phyloP scores from a whole-genome alignment of 2,888 invertebrate genomes.

The Nephrotoma guestfalica region DNA sequence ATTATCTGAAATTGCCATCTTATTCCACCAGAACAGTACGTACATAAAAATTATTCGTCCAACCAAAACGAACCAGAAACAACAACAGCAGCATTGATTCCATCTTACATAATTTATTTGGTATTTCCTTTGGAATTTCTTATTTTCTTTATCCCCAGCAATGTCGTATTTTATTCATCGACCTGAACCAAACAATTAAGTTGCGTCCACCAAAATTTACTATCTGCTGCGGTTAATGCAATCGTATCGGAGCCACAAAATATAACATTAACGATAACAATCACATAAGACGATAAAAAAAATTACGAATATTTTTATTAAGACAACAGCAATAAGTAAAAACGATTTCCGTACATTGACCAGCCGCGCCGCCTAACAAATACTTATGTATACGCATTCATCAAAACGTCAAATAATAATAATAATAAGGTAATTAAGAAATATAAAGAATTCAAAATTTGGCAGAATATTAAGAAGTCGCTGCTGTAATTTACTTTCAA shows the following conservation, averaged over 20 bases:
- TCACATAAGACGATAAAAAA: neutral
- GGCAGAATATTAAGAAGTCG: neutral
- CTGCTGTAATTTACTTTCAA: neutral
- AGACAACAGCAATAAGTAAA: neutral
- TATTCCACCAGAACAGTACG: neutral
- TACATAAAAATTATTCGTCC: neutral
- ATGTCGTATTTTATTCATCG: neutral
- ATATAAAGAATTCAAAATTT: neutral
- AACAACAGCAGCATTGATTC: neutral
- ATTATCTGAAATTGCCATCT: neutral
- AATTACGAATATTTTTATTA: neutral
- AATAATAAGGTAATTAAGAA: neutral
- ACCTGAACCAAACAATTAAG: neutral
- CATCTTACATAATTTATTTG: neutral
- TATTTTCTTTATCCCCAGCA: neutral
- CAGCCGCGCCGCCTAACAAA: neutral
- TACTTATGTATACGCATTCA: neutral
- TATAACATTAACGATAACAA: neutral
- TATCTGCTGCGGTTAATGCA: neutral
- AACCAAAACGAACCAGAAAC: neutral
- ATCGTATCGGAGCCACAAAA: neutral
- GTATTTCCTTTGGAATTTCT: neutral
- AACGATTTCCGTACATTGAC: neutral
- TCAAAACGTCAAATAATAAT: neutral
- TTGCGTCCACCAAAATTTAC: neutral